phyloP scores from a whole-genome alignment of 2,888 invertebrate genomes.

The Trissolcus japonicus region DNA sequence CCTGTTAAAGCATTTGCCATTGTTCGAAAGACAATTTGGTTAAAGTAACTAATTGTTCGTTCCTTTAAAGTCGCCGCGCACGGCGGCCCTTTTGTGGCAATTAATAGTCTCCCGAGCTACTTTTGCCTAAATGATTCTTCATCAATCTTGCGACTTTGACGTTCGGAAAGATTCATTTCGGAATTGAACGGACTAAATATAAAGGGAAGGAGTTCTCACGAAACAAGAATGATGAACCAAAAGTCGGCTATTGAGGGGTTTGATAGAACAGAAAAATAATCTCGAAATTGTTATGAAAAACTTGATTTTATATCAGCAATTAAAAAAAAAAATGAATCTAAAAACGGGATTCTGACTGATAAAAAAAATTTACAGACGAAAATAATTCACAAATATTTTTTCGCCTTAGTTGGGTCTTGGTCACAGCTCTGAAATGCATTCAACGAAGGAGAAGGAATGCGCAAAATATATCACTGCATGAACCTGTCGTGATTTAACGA shows the following conservation, averaged over 20 bases:
- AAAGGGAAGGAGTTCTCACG: conserved; percentile 54
- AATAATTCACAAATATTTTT: no score
- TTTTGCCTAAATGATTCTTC: conserved; percentile 74
- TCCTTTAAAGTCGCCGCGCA: conserved; percentile 72
- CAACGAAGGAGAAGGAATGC: conserved; percentile 24
- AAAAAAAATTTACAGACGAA: background rate
- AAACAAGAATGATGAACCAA: conserved; percentile 43
- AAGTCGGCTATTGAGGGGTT: conserved; percentile 19
- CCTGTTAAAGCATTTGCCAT: conserved; percentile 67
- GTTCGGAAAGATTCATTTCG: conserved; percentile 62
- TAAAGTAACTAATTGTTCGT: conserved; percentile 76
- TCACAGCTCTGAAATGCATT: conserved; percentile 31
- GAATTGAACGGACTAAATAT: conserved; percentile 55
- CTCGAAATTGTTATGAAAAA: background rate
- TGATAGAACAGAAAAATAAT: conserved; percentile 19
- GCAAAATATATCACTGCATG: conserved; percentile 45
- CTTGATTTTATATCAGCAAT: background rate
- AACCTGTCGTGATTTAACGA: conserved; percentile 70
- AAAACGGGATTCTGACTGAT: background rate
- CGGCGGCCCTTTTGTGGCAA: conserved; percentile 74
- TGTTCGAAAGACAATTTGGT: conserved; percentile 75
- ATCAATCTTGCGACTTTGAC: conserved; percentile 72
- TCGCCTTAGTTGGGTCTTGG: conserved; percentile 4
- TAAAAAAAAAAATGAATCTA: conserved; percentile 6
- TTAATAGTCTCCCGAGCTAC: conserved; percentile 74